Conservation (phyloP, 2,888 invertebrate genomes). For the Netelia melanura region DNA sequence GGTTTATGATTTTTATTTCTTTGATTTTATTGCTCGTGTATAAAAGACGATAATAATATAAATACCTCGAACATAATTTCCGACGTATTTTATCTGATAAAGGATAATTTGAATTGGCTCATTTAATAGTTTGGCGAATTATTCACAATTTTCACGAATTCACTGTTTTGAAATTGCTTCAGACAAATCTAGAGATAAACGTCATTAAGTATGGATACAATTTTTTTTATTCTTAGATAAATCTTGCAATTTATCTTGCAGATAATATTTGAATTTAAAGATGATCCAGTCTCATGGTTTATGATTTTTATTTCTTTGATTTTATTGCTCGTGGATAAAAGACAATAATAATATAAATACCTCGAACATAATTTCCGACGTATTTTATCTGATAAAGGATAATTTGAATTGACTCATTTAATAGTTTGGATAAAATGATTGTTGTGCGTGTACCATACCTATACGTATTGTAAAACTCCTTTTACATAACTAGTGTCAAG, state of each 20-base stretch:
- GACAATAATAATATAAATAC: not conserved
- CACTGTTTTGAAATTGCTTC: not conserved
- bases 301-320: too few species aligned
- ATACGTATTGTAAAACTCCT: constrained; percentile 50
- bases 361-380: not conserved
- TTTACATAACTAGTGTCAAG: constrained; percentile 60
- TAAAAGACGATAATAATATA: not conserved
- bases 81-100: not conserved
- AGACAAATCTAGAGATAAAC: too few species aligned
- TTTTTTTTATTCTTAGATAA: too few species aligned
- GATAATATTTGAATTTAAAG: too few species aligned
- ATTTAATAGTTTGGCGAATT: not conserved
- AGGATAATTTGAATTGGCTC: too few species aligned
- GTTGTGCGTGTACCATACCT: not conserved
- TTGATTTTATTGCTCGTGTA: not conserved
- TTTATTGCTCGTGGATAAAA: not conserved
- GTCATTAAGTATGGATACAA: too few species aligned
- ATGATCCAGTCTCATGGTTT: too few species aligned
- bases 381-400: constrained; percentile 5
- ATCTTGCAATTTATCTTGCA: too few species aligned
- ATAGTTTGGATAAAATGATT: constrained; percentile 2
- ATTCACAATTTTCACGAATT: not conserved
- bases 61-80: not conserved
- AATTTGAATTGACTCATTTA: not conserved
- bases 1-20: too few species aligned